Evolutionary conservation across 2,113 vertebrate genomes (phyloP), one percentile per base, ranked within the genome.

Genomic region (Geothlypis trichas): DNA sequence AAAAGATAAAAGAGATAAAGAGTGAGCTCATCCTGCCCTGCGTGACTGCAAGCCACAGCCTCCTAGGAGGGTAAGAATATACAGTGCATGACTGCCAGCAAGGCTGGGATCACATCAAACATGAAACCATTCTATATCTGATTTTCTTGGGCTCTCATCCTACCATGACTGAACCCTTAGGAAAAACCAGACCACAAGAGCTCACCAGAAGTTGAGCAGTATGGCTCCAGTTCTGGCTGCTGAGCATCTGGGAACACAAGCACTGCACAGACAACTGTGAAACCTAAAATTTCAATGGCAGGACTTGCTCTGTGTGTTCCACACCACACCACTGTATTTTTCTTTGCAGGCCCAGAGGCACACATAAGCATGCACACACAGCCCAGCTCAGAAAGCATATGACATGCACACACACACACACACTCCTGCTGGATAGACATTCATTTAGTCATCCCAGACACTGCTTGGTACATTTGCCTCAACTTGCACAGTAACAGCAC

Each of bases 401-500:
- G 83, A 68, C 22, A 27, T 2, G 28, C 41, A 33, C 58, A 22
- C 49, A 62, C 54, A 55, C 31, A 58, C 22, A 35, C 69, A 41
- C 37, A 5, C 37, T 46, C 59, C 76, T 88, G 71, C 78, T 92
- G 82, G 68, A 81, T 4, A 97, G 95, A 92, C 88, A 72, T n/a
- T 69, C 26, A 44, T 81, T 92, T 79, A 96, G 85, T 94, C 90
- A 96, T 63, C 59, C 47, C 76, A 96, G 75, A 69, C 39, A 2
- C 21, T 61, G 74, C 89, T 77, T 47, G 69, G 77, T 78, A 49
- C 63, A 68, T 94, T 65, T 97, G 97, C 68, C 93, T 95, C 79
- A 71, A 93, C 97, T 93, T 97, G 96, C 86, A 91, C 76, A 67
- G 87, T 49, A 93, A 89, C 91, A 89, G 41, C 20, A 92, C 79